phyloP scores from a whole-genome alignment of 2,888 invertebrate genomes.

The Acholoe squamosa region DNA sequence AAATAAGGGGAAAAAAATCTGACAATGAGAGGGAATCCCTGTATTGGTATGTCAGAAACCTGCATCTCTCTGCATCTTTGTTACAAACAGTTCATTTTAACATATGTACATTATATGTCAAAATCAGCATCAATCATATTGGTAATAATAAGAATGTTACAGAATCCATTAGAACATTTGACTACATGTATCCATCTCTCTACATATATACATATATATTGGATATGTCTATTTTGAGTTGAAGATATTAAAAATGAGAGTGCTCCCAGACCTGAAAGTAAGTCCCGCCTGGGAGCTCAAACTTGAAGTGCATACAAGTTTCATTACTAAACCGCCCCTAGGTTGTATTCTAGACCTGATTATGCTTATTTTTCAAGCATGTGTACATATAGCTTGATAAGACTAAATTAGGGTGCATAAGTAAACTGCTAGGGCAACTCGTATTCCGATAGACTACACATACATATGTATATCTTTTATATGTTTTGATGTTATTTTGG shows the following conservation, averaged over 20 bases:
- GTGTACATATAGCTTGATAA: neutral
- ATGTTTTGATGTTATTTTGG: constrained; percentile 6
- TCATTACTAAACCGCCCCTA: constrained; percentile 18
- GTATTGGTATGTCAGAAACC: too few relatives aligned
- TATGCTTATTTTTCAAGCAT: constrained; percentile 12
- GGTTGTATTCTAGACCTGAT: neutral
- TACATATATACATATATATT: constrained; percentile 12
- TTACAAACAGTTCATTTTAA: too few relatives aligned
- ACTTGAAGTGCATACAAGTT: neutral
- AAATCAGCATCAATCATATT: too few relatives aligned
- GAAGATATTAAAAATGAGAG: neutral
- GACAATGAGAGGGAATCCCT: too few relatives aligned
- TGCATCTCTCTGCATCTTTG: too few relatives aligned
- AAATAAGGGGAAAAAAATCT: too few relatives aligned
- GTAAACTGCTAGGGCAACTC: neutral
- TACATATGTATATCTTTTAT: constrained; percentile 39
- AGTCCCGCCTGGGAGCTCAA: neutral
- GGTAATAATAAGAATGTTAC: too few relatives aligned
- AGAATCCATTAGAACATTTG: neutral
- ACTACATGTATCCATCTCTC: neutral
- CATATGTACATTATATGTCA: too few relatives aligned
- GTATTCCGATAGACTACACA: neutral
- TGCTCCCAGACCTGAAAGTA: neutral
- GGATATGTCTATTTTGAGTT: constrained; percentile 16
- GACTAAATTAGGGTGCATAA: neutral